phyloP scores from a whole-genome alignment of 2,888 invertebrate species.

The Drosophila quinaria region DNA sequence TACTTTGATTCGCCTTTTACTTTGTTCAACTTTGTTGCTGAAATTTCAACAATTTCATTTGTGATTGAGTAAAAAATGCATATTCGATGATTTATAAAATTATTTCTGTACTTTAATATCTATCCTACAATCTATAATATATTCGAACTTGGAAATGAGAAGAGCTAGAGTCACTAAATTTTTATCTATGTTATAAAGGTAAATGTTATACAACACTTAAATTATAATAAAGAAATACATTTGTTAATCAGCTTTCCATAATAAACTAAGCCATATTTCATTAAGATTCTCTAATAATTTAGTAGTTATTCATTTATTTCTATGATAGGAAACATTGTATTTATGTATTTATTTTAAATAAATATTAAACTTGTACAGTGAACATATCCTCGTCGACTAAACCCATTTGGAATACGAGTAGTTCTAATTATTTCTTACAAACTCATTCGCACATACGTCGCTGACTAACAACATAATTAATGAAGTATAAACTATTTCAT shows the following conservation, averaged over 20 bases:
- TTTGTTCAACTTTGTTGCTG: background rate
- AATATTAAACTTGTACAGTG: background rate
- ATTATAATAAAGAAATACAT: background rate
- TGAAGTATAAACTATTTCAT: constrained; percentile 12
- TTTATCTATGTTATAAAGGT: background rate
- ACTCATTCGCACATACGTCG: constrained; percentile 1
- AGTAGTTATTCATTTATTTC: background rate
- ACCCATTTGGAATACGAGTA: background rate
- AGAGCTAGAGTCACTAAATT: background rate
- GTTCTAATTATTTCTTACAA: background rate
- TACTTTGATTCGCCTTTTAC: constrained; percentile 24
- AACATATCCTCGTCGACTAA: background rate
- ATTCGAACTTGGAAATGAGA: background rate
- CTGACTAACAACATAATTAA: constrained; percentile 23
- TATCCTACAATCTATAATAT: background rate
- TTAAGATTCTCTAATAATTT: background rate
- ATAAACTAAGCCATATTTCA: background rate
- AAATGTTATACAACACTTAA: background rate
- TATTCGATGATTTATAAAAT: background rate
- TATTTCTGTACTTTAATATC: too few relatives aligned
- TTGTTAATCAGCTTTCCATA: background rate
- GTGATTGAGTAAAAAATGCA: background rate
- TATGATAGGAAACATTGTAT: background rate
- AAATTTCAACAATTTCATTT: constrained; percentile 15
- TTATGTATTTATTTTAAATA: background rate